phyloP scores from a whole-genome alignment of 1,140 invertebrate species.

The Drosophila yakuba region DNA sequence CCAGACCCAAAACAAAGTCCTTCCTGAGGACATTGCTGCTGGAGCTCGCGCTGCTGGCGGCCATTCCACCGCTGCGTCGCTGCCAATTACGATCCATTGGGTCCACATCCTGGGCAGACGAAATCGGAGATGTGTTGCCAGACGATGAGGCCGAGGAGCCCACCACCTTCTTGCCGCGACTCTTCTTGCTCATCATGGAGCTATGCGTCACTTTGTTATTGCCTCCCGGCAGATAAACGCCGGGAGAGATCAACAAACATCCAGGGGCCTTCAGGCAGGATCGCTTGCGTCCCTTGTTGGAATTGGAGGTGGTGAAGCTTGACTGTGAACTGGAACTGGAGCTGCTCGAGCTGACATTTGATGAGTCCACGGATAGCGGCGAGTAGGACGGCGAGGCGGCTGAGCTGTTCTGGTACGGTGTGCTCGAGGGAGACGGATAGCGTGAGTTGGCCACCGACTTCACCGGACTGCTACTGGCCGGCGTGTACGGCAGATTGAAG shows the following conservation, averaged over 20 bases:
- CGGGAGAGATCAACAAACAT: background rate
- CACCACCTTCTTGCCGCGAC: constrained; percentile 64
- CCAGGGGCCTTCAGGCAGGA: constrained; percentile 20
- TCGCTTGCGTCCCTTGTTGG: constrained; percentile 45
- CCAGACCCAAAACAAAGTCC: constrained; percentile 40
- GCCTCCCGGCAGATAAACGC: background rate
- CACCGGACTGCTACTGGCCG: constrained; percentile 78
- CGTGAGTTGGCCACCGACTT: constrained; percentile 74
- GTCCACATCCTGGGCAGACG: background rate
- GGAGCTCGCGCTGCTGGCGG: constrained; percentile 50
- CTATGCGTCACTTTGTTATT: background rate
- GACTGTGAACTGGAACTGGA: constrained; percentile 27
- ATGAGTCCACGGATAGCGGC: constrained; percentile 24
- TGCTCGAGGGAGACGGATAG: constrained; percentile 66
- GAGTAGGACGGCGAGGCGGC: constrained; percentile 32
- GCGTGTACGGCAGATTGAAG: constrained; percentile 72
- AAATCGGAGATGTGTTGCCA: constrained; percentile 1
- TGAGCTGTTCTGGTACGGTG: constrained; percentile 55
- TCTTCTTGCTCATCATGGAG: constrained; percentile 35
- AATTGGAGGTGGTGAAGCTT: constrained; percentile 6
- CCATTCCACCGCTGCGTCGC: constrained; percentile 7
- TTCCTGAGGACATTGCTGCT: constrained; percentile 42
- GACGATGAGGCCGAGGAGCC: background rate
- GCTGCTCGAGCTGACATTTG: constrained; percentile 37
- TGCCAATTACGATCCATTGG: background rate